A percentile compares a stretch with the other conserved stretches of the same genome.
These are phyloP conservation scores for Sebastes matsubarae DNA, from an alignment of 2,797 vertebrate genomes.

Conservation along the genomic window DNA sequence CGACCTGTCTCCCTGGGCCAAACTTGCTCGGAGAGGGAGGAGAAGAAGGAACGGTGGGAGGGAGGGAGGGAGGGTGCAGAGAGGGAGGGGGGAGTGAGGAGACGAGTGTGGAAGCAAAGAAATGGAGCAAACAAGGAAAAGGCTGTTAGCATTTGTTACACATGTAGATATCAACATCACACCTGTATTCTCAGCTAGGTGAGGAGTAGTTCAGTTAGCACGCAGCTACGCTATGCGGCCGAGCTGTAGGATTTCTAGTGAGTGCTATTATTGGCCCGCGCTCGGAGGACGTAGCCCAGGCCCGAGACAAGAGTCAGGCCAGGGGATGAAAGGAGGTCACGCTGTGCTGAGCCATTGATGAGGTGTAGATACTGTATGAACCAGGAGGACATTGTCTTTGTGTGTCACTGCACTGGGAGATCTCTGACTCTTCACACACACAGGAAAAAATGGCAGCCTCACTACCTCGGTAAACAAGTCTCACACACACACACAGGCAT, in stretches of 20 bases:
- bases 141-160: slow-evolving; percentile 6
- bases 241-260: slow-evolving; percentile 28
- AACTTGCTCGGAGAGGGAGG: slow-evolving; percentile 79
- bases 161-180: not conserved
- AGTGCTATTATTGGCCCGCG: slow-evolving; percentile 52
- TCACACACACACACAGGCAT: slow-evolving; percentile 56
- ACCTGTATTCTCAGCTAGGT: slow-evolving; percentile 34
- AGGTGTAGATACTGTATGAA: slow-evolving; percentile 29
- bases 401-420: slow-evolving; percentile 47
- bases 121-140: slow-evolving; percentile 30
- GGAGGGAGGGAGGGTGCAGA: slow-evolving; percentile 40
- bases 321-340: slow-evolving; percentile 50
- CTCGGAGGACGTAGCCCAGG: slow-evolving; percentile 44
- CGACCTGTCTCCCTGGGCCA: slow-evolving; percentile 85
- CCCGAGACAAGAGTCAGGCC: slow-evolving; percentile 49
- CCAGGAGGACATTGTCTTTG: slow-evolving; percentile 41
- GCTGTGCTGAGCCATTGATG: slow-evolving; percentile 28
- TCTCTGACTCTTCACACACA: slow-evolving; percentile 30
- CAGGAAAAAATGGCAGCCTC: slow-evolving; percentile 58
- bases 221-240: slow-evolving; percentile 2
- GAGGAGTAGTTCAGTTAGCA: slow-evolving; percentile 16
- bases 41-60: slow-evolving; percentile 38
- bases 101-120: slow-evolving; percentile 30
- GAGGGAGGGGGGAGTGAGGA: slow-evolving; percentile 39
- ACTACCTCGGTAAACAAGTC: slow-evolving; percentile 72